Percentiles rank a stretch among this genome's conserved stretches.
Evolutionary conservation across 1,140 invertebrate species (phyloP).

Genomic region (Anastatus disparis): DNA sequence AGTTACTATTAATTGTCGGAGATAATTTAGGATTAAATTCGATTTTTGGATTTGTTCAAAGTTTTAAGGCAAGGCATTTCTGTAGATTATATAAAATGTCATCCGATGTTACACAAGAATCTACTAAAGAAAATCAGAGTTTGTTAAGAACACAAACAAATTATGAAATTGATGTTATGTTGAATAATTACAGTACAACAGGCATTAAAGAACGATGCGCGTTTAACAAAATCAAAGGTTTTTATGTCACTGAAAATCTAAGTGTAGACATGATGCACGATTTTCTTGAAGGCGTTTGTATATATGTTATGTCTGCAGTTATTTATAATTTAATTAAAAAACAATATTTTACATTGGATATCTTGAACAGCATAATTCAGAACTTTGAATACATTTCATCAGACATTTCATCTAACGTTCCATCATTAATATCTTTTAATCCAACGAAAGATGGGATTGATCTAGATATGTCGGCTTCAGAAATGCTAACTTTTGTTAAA

Average conservation of each 20-base stretch:
- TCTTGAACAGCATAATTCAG: no score
- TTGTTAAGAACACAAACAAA: conserved; percentile 11
- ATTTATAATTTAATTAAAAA: no score
- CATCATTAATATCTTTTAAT: no score
- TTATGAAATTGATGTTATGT: conserved; percentile 11
- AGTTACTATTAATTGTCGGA: no score
- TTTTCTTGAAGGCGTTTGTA: conserved; percentile 16
- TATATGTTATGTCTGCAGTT: no score
- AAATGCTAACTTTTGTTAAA: no score
- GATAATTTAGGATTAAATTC: no score
- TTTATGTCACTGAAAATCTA: conserved; percentile 20
- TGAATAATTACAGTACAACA: not conserved
- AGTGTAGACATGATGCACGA: conserved; percentile 27
- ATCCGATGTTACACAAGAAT: conserved; percentile 1
- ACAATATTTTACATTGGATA: no score
- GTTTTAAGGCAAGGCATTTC: conserved; percentile 20
- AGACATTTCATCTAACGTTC: no score
- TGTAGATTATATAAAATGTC: conserved; percentile 36
- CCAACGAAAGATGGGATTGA: no score
- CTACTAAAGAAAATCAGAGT: conserved; percentile 8
- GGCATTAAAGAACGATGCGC: conserved; percentile 32
- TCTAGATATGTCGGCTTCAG: no score
- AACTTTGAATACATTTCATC: no score
- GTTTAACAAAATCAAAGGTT: conserved; percentile 19
- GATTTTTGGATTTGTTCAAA: conserved; percentile 21